Percentiles rank a stretch among this genome's conserved stretches.
Conservation (phyloP, 2,113 vertebrate genomes). For the Ctenodactylus gundi region DNA sequence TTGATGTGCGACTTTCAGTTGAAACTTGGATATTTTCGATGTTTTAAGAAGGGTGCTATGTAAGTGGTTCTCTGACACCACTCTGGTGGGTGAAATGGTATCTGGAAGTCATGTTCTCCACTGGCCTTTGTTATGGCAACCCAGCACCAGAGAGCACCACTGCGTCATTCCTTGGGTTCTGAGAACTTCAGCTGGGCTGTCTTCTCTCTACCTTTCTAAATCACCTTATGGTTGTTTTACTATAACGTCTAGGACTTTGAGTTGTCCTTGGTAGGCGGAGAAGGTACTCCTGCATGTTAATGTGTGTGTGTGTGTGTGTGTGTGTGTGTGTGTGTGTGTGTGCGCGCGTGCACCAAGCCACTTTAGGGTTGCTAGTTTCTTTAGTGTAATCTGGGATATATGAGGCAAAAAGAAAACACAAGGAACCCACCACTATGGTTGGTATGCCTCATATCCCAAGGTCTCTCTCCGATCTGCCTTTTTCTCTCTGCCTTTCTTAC, state of each 20-base stretch:
- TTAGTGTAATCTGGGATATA: background rate
- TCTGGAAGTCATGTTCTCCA: background rate
- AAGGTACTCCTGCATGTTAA: background rate
- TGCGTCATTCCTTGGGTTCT: background rate
- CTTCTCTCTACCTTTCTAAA: background rate
- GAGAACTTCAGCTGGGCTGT: background rate
- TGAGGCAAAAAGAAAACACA: background rate
- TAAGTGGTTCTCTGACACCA: conserved; percentile 11
- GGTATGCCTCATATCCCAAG: background rate
- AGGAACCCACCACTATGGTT: background rate
- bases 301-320: no score
- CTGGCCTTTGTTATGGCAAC: background rate
- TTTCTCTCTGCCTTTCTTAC: background rate
- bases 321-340: no score
- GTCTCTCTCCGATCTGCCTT: background rate
- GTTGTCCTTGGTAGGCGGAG: background rate
- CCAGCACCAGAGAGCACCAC: background rate
- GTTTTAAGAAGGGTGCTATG: conserved; percentile 9
- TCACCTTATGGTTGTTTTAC: background rate
- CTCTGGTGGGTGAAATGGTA: background rate
- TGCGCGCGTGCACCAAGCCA: background rate
- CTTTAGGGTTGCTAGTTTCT: background rate
- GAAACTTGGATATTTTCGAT: background rate
- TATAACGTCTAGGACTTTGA: background rate
- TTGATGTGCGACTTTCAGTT: background rate